Evolutionary conservation across 2,797 vertebrate species (phyloP), one percentile per base, ranked within the genome.

Genomic region (Crax fasciolata): DNA sequence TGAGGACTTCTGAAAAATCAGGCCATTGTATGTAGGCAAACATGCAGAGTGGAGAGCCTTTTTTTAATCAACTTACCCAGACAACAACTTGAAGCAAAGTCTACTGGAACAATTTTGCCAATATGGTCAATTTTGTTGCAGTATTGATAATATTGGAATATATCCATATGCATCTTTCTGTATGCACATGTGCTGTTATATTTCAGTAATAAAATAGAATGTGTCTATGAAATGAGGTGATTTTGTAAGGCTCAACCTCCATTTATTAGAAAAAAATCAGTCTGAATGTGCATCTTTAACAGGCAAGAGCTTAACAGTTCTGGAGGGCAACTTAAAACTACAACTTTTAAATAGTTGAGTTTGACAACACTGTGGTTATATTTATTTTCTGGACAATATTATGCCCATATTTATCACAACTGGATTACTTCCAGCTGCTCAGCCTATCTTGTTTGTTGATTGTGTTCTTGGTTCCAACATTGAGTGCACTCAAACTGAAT

Each of bases 351-450:
- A 76, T 63, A 32, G 61, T 83, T 89, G 11, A 57, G 23, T 89
- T 94, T 93, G 78, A 43, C 68, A 72, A 41, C 49, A n/a, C 18
- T 28, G 19, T 67, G 48, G 55, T 72, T 57, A 4, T 86, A 63
- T 76, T 87, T 85, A 27, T 71, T 90, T 94, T 86, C 24, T 9
- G 62, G 9, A 38, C 88, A 87, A 76, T 67, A 57, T 59, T 75
- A 44, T 51, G 77, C 20, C 46, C 24, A 13, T 72, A 66, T 80
- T 90, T 93, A 55, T 78, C 46, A 48, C 24, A 59, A n/a, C 41
- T 80, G 54, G 65, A 70, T 88, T 28, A 44, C 87, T 95, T 94
- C 87, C 65, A 83, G 28, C n/a, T 87, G 39, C 63, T 90, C 6
- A 1, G 0, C 86, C 78, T 90, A 81, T 52, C 83, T 67, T 63